Conservation (phyloP, 2,113 vertebrate species). For the Oncorhynchus kisutch region DNA sequence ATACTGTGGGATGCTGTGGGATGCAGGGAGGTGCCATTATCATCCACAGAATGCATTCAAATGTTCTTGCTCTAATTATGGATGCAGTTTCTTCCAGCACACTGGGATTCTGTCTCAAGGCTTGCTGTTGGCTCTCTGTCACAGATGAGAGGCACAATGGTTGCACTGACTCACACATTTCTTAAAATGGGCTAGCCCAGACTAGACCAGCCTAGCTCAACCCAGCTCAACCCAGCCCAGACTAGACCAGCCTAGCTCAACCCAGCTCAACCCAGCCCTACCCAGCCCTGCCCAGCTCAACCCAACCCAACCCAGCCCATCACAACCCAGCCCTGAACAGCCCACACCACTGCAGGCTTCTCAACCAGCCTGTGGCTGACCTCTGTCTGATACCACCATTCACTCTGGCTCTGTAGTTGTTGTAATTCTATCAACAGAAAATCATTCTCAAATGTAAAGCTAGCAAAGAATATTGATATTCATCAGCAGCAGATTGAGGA, state of each 20-base stretch:
- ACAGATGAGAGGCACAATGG: not conserved
- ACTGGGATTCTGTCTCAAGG: constrained; percentile 39
- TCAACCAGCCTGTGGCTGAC: too few relatives aligned
- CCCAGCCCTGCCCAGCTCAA: not conserved
- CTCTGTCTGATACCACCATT: too few relatives aligned
- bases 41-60: constrained; percentile 57
- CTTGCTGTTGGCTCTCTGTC: constrained; percentile 34
- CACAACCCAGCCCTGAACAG: not conserved
- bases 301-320: not conserved
- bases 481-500: not conserved
- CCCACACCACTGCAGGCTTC: not conserved
- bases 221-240: not conserved
- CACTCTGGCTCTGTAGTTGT: not conserved
- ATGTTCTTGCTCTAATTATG: constrained; percentile 60
- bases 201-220: too few relatives aligned
- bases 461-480: not conserved
- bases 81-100: constrained; percentile 36
- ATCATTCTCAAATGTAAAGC: not conserved
- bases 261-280: not conserved
- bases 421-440: not conserved
- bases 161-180: not conserved
- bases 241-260: not conserved
- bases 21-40: constrained; percentile 38
- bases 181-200: not conserved
- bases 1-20: constrained; percentile 10